Conservation (phyloP, 2,888 invertebrate genomes). For the Girardia tigrina region DNA sequence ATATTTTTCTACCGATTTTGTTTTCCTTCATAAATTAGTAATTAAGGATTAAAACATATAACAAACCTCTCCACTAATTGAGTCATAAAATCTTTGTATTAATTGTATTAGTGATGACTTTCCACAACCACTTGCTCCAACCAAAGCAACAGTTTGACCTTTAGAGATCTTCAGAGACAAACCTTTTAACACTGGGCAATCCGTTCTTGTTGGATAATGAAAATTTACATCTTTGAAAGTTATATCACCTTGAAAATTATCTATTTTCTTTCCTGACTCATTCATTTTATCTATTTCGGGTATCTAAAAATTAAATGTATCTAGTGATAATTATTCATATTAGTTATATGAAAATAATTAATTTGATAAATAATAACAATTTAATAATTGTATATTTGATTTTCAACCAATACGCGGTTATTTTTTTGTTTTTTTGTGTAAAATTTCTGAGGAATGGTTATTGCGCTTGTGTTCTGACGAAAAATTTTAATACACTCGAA, state of each 20-base stretch:
- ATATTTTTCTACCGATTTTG: too few species aligned
- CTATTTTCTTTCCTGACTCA: neutral
- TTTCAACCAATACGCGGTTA: too few species aligned
- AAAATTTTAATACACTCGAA: too few species aligned
- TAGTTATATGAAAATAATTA: too few species aligned
- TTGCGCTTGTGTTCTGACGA: too few species aligned
- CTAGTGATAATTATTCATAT: too few species aligned
- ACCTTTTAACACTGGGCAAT: conserved; percentile 42
- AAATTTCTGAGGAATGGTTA: too few species aligned
- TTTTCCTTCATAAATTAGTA: too few species aligned
- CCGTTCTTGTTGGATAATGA: conserved; percentile 50
- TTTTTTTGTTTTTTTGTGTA: too few species aligned
- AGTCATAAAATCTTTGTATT: conserved; percentile 67
- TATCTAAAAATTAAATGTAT: neutral
- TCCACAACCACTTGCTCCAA: conserved; percentile 68
- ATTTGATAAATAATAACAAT: too few species aligned
- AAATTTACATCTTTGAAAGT: conserved; percentile 47
- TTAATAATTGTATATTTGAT: too few species aligned
- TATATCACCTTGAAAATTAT: neutral
- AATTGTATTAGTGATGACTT: conserved; percentile 75
- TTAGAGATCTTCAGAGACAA: conserved; percentile 18
- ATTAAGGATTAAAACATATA: too few species aligned
- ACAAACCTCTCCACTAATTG: neutral
- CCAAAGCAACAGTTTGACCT: conserved; percentile 49
- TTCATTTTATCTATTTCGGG: conserved; percentile 3